Evolutionary conservation across 2,113 vertebrate species (phyloP).

Genomic region (Oophaga pumilio): DNA sequence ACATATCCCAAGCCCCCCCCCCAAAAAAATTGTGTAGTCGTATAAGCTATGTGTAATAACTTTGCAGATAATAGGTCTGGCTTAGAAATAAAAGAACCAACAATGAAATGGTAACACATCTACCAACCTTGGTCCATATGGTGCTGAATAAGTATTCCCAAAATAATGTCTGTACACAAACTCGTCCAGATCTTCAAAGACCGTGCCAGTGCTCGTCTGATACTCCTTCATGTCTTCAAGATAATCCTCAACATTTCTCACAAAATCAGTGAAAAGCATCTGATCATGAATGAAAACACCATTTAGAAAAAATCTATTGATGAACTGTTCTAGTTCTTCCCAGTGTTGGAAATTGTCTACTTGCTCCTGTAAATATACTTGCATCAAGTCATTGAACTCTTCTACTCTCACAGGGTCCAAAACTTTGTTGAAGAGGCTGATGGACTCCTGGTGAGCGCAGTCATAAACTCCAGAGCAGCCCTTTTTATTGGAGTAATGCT

Average conservation of each 20-base stretch:
- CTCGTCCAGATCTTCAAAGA: slow-evolving; percentile 87
- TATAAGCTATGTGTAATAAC: too few species aligned
- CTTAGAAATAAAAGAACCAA: too few species aligned
- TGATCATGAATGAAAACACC: slow-evolving; percentile 92
- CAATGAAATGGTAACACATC: slow-evolving; percentile 16
- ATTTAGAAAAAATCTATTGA: slow-evolving; percentile 86
- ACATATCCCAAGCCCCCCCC: too few species aligned
- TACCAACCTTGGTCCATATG: slow-evolving; percentile 83
- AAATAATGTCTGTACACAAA: slow-evolving; percentile 90
- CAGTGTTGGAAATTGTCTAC: slow-evolving; percentile 88
- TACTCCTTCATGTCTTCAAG: slow-evolving; percentile 86
- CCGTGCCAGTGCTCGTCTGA: slow-evolving; percentile 71
- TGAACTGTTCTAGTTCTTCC: slow-evolving; percentile 87
- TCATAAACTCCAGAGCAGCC: slow-evolving; percentile 82
- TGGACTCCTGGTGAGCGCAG: slow-evolving; percentile 85
- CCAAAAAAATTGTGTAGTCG: too few species aligned
- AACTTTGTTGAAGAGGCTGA: slow-evolving; percentile 82
- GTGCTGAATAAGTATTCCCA: slow-evolving; percentile 76
- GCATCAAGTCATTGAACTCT: slow-evolving; percentile 86
- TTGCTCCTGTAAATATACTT: slow-evolving; percentile 85
- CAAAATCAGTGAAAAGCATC: slow-evolving; percentile 94
- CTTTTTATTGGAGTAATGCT: slow-evolving; percentile 66
- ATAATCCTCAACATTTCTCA: slow-evolving; percentile 87
- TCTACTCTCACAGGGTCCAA: slow-evolving; percentile 83
- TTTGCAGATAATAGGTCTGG: too few species aligned